phyloP scores from a whole-genome alignment of 2,113 vertebrate species.

The Mellivora capensis region DNA sequence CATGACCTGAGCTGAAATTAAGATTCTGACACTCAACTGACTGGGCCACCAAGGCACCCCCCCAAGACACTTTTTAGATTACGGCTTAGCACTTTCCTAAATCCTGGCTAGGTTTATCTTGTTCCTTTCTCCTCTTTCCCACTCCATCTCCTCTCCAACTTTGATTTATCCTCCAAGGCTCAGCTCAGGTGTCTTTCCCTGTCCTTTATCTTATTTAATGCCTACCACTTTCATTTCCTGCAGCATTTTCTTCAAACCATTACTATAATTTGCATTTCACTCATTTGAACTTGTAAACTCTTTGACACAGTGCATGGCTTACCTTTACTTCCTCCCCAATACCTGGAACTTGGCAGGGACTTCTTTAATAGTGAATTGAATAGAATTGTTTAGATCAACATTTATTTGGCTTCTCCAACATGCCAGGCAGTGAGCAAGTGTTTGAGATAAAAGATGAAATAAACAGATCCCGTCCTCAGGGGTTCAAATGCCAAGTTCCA shows the following conservation, averaged over 20 bases:
- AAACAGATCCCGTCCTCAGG: not conserved
- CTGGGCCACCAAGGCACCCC: not conserved
- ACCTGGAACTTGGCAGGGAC: not conserved
- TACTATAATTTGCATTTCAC: not conserved
- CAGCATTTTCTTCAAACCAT: not conserved
- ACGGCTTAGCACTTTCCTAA: not conserved
- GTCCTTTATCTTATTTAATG: not conserved
- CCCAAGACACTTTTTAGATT: not conserved
- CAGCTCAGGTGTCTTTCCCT: not conserved
- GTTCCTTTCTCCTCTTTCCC: not conserved
- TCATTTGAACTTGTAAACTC: not conserved
- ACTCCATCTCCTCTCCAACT: not conserved
- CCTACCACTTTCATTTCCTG: not conserved
- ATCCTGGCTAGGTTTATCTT: not conserved
- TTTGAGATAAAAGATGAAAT: slow-evolving; percentile 13
- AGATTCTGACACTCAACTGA: not conserved
- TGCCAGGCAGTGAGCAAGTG: not conserved
- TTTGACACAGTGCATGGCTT: not conserved
- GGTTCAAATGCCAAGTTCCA: not conserved
- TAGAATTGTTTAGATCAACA: not conserved
- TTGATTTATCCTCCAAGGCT: not conserved
- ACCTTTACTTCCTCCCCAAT: not conserved
- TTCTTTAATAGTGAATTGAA: not conserved
- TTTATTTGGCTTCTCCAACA: not conserved
- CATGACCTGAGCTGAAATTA: not conserved